Base-by-base conservation (phyloP, 2,113 vertebrate genomes). In the Vidua macroura region DNA sequence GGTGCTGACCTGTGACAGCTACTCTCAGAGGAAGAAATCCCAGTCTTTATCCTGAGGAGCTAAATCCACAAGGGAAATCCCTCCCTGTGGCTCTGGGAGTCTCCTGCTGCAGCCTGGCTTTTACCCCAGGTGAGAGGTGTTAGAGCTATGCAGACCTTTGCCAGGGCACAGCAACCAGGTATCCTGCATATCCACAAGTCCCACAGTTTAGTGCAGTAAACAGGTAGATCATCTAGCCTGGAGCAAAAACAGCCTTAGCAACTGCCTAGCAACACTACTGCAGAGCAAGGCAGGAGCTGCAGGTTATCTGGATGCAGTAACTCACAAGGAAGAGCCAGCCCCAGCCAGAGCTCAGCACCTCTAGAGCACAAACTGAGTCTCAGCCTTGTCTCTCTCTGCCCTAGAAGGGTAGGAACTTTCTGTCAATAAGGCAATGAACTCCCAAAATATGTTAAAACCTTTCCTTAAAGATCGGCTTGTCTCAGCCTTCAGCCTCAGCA, bases 231-330 rank as follows among this genome's bases (percentile, higher is more conserved):
- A 74, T 74, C 68, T 70, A 53, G 21, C 18, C 12, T 62, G 48
- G 72, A 96, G 63, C 53, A 82, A 76, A 91, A 87, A 13, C 55
- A 95, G 70, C 83, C 92, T 84, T 93, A 95, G 94, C 87, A 91
- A 87, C 82, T 51, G 85, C 95, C 84, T 96, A 96, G 95, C 94
- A 96, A 96, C 96, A 83, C 58, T 19, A 15, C 53, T 1, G 15
- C 62, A 23, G 89, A 72, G 81, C 35, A 68, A 84, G 63, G 84
- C 75, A 75, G 85, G 86, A 89, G 60, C 69, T 86, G 73, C 21
- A 0, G 19, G 51, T 84, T 92, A 55, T 53, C 51, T 2, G 11
- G 62, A 23, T 69, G 53, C 13, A 5, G n/a, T 15, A 44, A 83
- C 14, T 68, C 4, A 0, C 33, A 39, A 35, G 49, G 82, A 75